Conservation (phyloP, 2,113 vertebrate genomes). For the Actinemys pallida region DNA sequence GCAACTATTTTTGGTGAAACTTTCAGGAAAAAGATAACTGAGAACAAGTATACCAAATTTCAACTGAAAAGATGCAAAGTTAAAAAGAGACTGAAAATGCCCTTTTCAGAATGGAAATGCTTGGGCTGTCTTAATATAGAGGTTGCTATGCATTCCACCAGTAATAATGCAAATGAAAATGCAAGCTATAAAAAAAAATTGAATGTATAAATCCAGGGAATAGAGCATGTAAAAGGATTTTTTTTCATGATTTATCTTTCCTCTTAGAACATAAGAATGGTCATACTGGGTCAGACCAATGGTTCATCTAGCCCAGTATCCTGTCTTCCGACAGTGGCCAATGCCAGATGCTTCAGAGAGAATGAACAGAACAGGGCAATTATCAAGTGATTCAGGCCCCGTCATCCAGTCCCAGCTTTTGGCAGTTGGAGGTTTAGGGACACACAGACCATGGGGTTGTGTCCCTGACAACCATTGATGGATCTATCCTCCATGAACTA, state of each 20-base stretch:
- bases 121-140: not conserved
- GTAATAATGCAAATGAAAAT: not conserved
- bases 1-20: slow-evolving; percentile 13
- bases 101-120: not conserved
- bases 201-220: not conserved
- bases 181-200: not conserved
- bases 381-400: too few relatives aligned
- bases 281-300: too few relatives aligned
- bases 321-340: too few relatives aligned
- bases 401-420: too few relatives aligned
- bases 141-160: not conserved
- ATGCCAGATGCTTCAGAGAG: too few relatives aligned
- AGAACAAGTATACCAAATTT: not conserved
- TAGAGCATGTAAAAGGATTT: not conserved
- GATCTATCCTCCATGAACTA: too few relatives aligned
- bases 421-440: too few relatives aligned
- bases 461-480: too few relatives aligned
- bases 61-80: not conserved
- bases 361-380: too few relatives aligned
- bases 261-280: not conserved
- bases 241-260: not conserved
- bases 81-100: not conserved
- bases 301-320: too few relatives aligned
- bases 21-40: fast-evolving
- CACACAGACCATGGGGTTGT: too few relatives aligned